Percentiles rank a stretch among this genome's conserved stretches.
phyloP scores from a whole-genome alignment of 1,140 invertebrate genomes.

The Drosophila bocqueti region DNA sequence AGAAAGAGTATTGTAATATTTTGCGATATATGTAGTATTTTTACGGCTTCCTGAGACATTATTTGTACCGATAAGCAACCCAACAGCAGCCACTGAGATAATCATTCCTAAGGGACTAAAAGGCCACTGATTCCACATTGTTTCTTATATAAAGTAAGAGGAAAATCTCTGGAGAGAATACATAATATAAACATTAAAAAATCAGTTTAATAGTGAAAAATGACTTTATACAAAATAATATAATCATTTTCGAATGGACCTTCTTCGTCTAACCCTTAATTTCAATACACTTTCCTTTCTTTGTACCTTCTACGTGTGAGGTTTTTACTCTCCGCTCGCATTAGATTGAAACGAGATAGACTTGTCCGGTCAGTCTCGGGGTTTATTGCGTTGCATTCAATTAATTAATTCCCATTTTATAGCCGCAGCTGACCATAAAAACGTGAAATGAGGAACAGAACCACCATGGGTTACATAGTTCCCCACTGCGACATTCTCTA shows the following conservation, averaged over 20 bases:
- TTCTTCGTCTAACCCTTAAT: neutral
- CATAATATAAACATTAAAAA: no score
- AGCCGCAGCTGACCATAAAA: constrained; percentile 37
- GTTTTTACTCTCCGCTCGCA: constrained; percentile 6
- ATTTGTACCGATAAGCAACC: neutral
- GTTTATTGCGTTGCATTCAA: constrained; percentile 40
- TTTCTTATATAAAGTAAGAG: neutral
- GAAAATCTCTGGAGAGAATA: no score
- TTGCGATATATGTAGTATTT: neutral
- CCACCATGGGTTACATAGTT: constrained; percentile 14
- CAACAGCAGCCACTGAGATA: neutral
- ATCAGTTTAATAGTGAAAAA: no score
- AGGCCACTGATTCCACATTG: neutral
- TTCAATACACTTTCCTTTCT: neutral
- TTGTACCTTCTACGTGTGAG: constrained; percentile 33
- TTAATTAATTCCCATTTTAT: constrained; percentile 59
- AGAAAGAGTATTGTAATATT: neutral
- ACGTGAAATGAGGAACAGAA: constrained; percentile 17
- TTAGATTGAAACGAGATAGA: constrained; percentile 29
- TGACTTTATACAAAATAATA: neutral
- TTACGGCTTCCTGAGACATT: no score
- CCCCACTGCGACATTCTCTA: constrained; percentile 64
- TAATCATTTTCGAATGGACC: neutral
- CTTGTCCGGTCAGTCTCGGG: constrained; percentile 9
- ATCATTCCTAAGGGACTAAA: neutral